A percentile compares a stretch with the other conserved stretches of the same genome.
phyloP scores from a whole-genome alignment of 30 jellyfish, hydroid and myxozoan genomes.

The Sanderia malayensis region DNA sequence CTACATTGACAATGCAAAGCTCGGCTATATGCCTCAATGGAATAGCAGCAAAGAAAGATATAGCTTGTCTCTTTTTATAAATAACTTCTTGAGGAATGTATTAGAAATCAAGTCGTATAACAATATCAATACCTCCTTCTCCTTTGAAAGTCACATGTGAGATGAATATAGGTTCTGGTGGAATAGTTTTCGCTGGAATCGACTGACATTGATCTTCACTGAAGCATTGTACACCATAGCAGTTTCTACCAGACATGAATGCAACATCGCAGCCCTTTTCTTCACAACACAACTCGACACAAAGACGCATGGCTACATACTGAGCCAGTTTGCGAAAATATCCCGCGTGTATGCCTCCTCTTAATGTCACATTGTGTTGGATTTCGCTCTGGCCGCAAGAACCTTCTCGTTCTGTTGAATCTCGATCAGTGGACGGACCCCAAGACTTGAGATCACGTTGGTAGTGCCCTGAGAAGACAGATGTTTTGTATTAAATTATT shows the following conservation, averaged over 20 bases:
- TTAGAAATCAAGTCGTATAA: too few species aligned
- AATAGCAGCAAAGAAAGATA: too few species aligned
- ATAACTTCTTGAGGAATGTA: too few species aligned
- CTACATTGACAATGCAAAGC: too few species aligned
- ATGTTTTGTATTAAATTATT: background rate
- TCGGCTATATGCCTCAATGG: too few species aligned
- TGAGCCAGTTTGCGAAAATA: conserved; percentile 94
- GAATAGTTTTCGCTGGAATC: conserved; percentile 72
- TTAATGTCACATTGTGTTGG: conserved; percentile 69
- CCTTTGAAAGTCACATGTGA: conserved; percentile 96
- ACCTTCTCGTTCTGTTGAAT: conserved; percentile 53
- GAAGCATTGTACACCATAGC: conserved; percentile 97
- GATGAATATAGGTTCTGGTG: conserved; percentile 77
- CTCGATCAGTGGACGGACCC: conserved; percentile 26
- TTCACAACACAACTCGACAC: conserved; percentile 94
- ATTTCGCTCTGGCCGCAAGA: conserved; percentile 92
- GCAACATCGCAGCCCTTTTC: conserved; percentile 99
- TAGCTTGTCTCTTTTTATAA: too few species aligned
- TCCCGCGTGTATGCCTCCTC: conserved; percentile 97
- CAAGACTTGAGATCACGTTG: conserved; percentile 44
- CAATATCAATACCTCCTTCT: conserved; percentile 94
- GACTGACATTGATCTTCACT: conserved; percentile 91
- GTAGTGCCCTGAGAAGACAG: conserved; percentile 8
- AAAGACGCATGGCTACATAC: conserved; percentile 93
- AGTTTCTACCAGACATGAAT: conserved; percentile 89